phyloP scores from a whole-genome alignment of 2,888 invertebrate genomes.

The Drosophila macrothrix region DNA sequence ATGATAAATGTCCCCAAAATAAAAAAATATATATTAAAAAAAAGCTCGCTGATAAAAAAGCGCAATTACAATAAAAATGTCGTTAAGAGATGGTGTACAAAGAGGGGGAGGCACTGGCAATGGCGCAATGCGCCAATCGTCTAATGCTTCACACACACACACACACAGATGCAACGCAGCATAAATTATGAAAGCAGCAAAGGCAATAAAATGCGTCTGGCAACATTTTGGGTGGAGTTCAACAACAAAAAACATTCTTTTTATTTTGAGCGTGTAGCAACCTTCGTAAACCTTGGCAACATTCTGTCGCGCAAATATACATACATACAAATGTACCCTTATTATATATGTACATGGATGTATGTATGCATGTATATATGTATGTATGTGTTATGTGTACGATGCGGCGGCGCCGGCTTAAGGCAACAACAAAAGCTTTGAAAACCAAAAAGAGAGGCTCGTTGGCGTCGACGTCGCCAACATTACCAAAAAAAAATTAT shows the following conservation, averaged over 20 bases:
- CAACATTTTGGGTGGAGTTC: conserved; percentile 58
- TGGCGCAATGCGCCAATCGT: conserved; percentile 54
- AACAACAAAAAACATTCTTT: conserved; percentile 38
- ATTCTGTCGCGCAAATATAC: conserved; percentile 37
- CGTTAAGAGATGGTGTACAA: conserved; percentile 21
- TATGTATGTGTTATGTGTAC: neutral
- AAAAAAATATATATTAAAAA: conserved; percentile 6
- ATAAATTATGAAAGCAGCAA: conserved; percentile 68
- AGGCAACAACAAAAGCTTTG: conserved; percentile 42
- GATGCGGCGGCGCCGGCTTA: conserved; percentile 17
- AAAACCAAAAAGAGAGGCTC: conserved; percentile 70
- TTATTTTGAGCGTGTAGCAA: conserved; percentile 18
- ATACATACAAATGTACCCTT: conserved; percentile 1
- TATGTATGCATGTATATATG: neutral
- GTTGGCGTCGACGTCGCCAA: conserved; percentile 44
- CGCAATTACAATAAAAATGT: conserved; percentile 30
- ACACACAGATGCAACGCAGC: conserved; percentile 12
- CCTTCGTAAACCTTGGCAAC: conserved; percentile 50
- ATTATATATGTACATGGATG: too few species aligned
- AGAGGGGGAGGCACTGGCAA: conserved; percentile 1
- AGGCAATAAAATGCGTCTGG: conserved; percentile 61
- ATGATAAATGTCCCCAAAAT: conserved; percentile 30
- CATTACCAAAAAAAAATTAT: conserved; percentile 23
- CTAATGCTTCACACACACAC: conserved; percentile 24
- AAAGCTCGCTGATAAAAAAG: conserved; percentile 9